Evolutionary conservation across 2,888 invertebrate genomes (phyloP).

Genomic region (Chrysolina americana): DNA sequence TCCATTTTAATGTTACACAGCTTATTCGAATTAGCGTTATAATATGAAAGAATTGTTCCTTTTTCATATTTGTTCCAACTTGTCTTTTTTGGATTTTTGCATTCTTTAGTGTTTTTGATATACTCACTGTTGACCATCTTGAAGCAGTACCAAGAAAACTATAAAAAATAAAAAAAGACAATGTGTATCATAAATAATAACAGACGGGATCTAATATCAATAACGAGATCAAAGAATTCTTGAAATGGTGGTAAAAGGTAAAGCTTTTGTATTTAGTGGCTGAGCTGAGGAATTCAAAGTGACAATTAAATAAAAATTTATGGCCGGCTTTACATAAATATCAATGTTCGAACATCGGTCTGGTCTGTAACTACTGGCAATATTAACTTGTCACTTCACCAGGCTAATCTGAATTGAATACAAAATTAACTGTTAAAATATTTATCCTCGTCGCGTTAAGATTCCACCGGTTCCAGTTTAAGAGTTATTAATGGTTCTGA

Average conservation of each 20-base stretch:
- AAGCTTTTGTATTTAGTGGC: slow-evolving; percentile 39
- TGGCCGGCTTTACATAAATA: slow-evolving; percentile 62
- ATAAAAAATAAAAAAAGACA: slow-evolving; percentile 3
- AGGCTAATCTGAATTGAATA: slow-evolving; percentile 62
- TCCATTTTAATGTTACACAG: no score
- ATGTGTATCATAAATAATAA: slow-evolving; percentile 25
- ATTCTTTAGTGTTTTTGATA: no score
- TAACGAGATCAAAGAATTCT: slow-evolving; percentile 43
- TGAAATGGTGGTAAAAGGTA: slow-evolving; percentile 35
- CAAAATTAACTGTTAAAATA: slow-evolving; percentile 65
- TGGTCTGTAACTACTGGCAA: slow-evolving; percentile 60
- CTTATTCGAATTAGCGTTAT: no score
- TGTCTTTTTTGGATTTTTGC: no score
- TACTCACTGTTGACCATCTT: not conserved
- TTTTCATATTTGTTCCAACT: no score
- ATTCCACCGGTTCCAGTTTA: slow-evolving; percentile 57
- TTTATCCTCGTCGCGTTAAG: slow-evolving; percentile 63
- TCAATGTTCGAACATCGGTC: slow-evolving; percentile 60
- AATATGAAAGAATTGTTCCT: no score
- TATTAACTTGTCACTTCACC: slow-evolving; percentile 63
- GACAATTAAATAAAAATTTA: slow-evolving; percentile 65
- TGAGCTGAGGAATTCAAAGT: slow-evolving; percentile 48
- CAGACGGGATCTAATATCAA: slow-evolving; percentile 42
- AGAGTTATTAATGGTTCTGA: slow-evolving; percentile 57
- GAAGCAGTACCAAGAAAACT: not conserved